Base-by-base conservation (phyloP, 2,797 vertebrate species). In the Crenichthys baileyi region DNA sequence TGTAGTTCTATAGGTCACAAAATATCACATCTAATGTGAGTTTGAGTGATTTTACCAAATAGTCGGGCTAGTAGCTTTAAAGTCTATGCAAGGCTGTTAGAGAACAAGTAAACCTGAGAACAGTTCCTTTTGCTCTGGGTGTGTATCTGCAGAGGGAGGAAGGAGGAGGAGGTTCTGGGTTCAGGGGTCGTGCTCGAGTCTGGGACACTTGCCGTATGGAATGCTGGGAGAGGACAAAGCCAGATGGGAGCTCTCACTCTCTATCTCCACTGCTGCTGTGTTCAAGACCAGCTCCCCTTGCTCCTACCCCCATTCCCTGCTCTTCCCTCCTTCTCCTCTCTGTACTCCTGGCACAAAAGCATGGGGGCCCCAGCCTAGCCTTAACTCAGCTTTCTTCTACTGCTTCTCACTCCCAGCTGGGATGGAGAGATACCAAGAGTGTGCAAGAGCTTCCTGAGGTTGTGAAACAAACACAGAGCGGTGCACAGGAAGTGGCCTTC, bases 181-280 rank as follows among this genome's bases (percentile, higher is more conserved):
- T 91, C 88, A 89, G 82, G 85, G 92, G 92, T 95, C 91, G 73
- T 63, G 82, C 83, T 92, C 85, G 84, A 87, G 92, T 94, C 93
- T 94, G 90, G 93, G 93, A 91, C 87, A 90, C 89, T 93, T 84
- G 87, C 91, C 89, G 88, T 81, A 85, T 87, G 90, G 92, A 94
- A 95, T 94, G 91, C 85, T 91, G 83, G 85, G 91, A 90, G 92
- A 91, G 92, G 93, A 94, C 91, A 94, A 95, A 94, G 92, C 95
- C 78, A 95, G 94, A 95, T 95, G 94, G 94, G 87, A 90, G 87
- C 88, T 88, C 89, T 93, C 90, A 87, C 31, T 39, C 29, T 65
- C 61, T 31, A 12, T 63, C 60, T 12, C 8, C 36, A 67, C 63
- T 29, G 86, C 88, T 93, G 92, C 87, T 80, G 88, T 81, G 85